Base-by-base conservation (phyloP, 2,113 vertebrate genomes). In the Mastomys coucha region DNA sequence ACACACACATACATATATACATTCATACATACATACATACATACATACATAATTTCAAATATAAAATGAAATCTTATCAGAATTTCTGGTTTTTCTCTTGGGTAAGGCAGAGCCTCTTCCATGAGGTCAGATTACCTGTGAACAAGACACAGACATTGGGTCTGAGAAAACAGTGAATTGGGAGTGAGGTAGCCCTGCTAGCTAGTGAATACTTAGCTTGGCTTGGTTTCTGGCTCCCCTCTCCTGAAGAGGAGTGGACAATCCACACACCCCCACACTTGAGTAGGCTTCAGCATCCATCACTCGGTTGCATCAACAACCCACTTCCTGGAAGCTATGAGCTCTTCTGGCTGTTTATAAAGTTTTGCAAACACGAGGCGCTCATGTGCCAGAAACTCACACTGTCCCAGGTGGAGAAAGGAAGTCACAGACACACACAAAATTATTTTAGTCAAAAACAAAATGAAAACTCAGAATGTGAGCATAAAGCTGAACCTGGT, bases 181-280 rank as follows among this genome's bases (percentile, higher is more conserved):
- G 63, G 91, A 92, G 94, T 42, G 70, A 69, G 78, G 95, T 91
- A 98, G 96, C 97, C 96, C 65, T 45, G 95, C 96, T 45, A 94
- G 97, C 97, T 97, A 97, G 72, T 97, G 96, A 98, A 96, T 81
- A 93, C 91, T 97, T 97, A 93, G 89, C 97, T 97, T 60, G 91
- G 67, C 67, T 88, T 86, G 91, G 53, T 53, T 93, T 98, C 85
- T 89, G 95, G 97, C 72, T 82, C 91, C 63, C 33, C 26, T 96
- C 93, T 90, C 24, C 67, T 16, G 33, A 4, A 4, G 72, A 82
- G 80, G 80, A n/a, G 33, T 81, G 86, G 81, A 75, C 91, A 86
- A 73, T 16, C n/a, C 87, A 60, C 86, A 63, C 84, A 84, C 11
- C n/a, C 87, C 60, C 88, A 60, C 84, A 85, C 12, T 8, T 51